Evolutionary conservation across 2,797 vertebrate species (phyloP).

Genomic region (Sebastes trivittatus): DNA sequence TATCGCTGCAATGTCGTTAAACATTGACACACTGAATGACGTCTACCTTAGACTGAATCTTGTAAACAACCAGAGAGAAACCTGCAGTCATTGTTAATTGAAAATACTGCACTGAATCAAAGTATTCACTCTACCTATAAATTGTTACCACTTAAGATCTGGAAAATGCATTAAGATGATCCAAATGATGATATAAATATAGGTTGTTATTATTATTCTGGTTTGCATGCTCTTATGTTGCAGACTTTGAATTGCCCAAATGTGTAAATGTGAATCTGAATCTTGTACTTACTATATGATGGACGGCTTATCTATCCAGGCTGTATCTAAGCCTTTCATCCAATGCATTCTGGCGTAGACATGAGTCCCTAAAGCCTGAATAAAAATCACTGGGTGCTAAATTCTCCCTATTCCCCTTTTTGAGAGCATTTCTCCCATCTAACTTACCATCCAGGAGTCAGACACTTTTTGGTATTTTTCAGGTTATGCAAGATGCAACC

Average conservation of each 20-base stretch:
- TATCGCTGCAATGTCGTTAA: constrained; percentile 14
- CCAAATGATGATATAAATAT: neutral
- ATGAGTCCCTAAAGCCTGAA: neutral
- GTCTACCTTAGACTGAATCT: constrained; percentile 12
- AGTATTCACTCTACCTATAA: neutral
- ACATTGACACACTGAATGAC: constrained; percentile 57
- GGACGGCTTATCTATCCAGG: neutral
- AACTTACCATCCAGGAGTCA: neutral
- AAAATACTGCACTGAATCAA: constrained; percentile 10
- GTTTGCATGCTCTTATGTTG: neutral
- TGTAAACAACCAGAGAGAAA: constrained; percentile 36
- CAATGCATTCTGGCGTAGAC: neutral
- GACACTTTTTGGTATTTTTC: neutral
- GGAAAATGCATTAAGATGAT: neutral
- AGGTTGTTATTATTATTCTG: neutral
- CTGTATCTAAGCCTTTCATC: neutral
- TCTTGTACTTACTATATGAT: neutral
- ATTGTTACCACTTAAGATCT: neutral
- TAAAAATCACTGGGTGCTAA: neutral
- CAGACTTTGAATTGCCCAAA: neutral
- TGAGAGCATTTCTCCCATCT: neutral
- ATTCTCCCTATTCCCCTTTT: neutral
- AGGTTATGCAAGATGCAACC: no score
- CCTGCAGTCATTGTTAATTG: neutral
- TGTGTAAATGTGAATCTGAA: neutral